Conservation (phyloP, 53 echinoderm and acorn worm species). For the Pentamera pediparva region DNA sequence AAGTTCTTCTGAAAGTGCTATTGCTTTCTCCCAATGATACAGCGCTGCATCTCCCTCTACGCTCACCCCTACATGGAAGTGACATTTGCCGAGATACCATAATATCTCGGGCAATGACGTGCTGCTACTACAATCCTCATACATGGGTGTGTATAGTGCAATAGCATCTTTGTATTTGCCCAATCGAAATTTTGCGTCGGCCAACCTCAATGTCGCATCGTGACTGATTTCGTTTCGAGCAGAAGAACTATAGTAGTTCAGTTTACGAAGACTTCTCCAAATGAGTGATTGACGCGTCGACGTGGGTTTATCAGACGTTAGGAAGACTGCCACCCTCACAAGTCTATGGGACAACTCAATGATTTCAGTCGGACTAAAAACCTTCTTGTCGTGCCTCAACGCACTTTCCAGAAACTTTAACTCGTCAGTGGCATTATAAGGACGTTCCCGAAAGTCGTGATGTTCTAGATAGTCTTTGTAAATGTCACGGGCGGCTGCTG, state of each 20-base stretch:
- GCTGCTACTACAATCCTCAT: no score
- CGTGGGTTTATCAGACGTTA: background rate
- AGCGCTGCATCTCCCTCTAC: no score
- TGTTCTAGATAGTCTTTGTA: background rate
- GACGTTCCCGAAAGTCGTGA: background rate
- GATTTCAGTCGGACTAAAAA: background rate
- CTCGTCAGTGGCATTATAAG: background rate
- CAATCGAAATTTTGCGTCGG: background rate
- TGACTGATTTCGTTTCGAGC: no score
- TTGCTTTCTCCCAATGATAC: no score
- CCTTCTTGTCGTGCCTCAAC: background rate
- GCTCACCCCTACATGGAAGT: no score
- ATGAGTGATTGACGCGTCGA: no score
- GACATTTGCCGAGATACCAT: no score
- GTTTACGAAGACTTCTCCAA: background rate
- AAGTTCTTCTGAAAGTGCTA: no score
- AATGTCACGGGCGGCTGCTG: background rate
- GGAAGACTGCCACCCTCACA: background rate
- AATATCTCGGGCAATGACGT: no score
- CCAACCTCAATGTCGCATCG: background rate
- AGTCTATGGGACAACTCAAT: background rate
- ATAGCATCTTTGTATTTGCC: background rate
- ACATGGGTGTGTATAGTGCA: no score
- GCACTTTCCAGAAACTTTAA: background rate
- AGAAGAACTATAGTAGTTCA: background rate